A percentile compares a stretch with the other conserved stretches of the same genome.
These are phyloP conservation scores for Odocoileus hemionus DNA, from an alignment of 2,113 vertebrate genomes.

Conservation along the genomic window DNA sequence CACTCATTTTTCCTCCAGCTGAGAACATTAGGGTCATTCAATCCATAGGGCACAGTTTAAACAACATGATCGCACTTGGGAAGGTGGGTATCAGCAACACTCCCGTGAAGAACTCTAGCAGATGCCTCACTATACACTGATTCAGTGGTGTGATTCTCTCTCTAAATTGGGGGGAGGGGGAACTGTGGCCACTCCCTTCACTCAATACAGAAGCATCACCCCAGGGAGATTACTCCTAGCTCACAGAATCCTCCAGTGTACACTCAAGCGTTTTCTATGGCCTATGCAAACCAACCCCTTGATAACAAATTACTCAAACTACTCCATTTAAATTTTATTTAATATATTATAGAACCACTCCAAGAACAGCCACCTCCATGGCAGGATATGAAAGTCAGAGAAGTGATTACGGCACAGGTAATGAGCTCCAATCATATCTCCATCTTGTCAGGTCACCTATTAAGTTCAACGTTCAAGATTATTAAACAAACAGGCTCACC, in stretches of 20 bases:
- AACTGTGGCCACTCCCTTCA: background rate
- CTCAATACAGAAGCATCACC: background rate
- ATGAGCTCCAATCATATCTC: constrained; percentile 7
- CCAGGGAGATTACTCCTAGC: background rate
- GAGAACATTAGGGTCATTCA: background rate
- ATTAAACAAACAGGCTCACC: background rate
- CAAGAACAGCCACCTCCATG: background rate
- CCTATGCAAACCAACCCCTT: constrained; percentile 1
- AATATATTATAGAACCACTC: constrained; percentile 35
- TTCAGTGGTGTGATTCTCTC: background rate
- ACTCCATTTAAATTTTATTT: constrained; percentile 55
- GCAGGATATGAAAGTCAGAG: background rate
- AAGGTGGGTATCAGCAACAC: background rate
- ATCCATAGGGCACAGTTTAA: background rate
- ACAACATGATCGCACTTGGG: background rate
- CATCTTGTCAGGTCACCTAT: background rate
- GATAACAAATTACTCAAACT: constrained; percentile 45
- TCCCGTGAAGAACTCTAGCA: background rate
- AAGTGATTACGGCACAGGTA: constrained; percentile 33
- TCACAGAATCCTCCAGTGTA: background rate
- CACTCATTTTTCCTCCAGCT: background rate
- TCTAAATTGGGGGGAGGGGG: background rate
- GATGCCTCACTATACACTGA: background rate
- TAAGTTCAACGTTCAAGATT: constrained; percentile 27
- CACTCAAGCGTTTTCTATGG: background rate